These are phyloP conservation scores for Tillus elongatus DNA, from an alignment of 2,888 invertebrate species.

Conservation along the genomic window DNA sequence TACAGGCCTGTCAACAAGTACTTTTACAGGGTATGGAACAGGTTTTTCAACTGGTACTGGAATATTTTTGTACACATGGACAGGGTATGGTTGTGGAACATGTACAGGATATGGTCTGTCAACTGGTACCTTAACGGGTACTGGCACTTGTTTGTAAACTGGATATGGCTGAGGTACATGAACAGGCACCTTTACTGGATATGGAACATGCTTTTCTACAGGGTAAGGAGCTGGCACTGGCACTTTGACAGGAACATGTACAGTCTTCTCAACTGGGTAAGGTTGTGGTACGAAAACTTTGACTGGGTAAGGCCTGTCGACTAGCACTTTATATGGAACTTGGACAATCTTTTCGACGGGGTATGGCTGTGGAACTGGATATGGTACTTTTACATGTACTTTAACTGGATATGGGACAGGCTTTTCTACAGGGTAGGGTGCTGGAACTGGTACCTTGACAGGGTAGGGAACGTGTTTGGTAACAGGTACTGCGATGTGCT, in stretches of 20 bases:
- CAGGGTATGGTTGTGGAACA: constrained; percentile 57
- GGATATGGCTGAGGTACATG: constrained; percentile 71
- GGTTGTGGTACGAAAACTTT: constrained; percentile 71
- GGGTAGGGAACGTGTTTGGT: constrained; percentile 57
- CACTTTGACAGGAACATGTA: constrained; percentile 67
- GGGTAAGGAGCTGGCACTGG: constrained; percentile 69
- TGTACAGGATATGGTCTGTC: constrained; percentile 62
- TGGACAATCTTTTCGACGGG: constrained; percentile 72
- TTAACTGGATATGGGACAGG: constrained; percentile 64
- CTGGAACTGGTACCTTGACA: constrained; percentile 53
- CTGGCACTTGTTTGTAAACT: constrained; percentile 57
- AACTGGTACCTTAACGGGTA: constrained; percentile 61
- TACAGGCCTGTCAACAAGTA: constrained; percentile 45
- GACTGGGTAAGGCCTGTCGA: constrained; percentile 70
- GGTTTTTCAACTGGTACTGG: constrained; percentile 60
- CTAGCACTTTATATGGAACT: constrained; percentile 58
- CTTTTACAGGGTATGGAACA: constrained; percentile 58
- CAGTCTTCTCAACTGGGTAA: constrained; percentile 68
- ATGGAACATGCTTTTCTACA: constrained; percentile 64
- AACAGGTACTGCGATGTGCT: constrained; percentile 55
- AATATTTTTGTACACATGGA: constrained; percentile 59
- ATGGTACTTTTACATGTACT: constrained; percentile 70
- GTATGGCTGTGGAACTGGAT: constrained; percentile 66
- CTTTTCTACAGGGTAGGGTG: constrained; percentile 64
- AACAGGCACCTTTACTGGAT: constrained; percentile 65